Evolutionary conservation across 2,113 vertebrate species (phyloP), one percentile per base, ranked within the genome.

Genomic region (Notothenia rossii): DNA sequence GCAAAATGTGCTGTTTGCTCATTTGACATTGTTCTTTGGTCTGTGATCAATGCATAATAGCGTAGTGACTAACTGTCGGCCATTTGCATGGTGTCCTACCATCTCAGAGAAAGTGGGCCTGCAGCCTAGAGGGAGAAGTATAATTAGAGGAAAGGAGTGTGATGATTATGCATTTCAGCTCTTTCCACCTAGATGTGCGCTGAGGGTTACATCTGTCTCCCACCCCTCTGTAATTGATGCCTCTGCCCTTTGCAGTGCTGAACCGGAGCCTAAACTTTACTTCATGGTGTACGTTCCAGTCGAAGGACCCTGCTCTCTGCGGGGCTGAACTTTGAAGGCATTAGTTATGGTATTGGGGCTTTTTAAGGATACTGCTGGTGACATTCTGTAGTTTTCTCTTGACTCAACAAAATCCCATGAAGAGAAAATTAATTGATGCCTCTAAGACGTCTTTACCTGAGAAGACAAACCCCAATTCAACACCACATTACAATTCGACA

Each of bases 21-120:
- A 50, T 79, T 93, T 75, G 4, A 77, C 79, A 81, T 86, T 84
- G 89, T 89, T 87, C 70, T 92, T 86, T 77, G 82, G 86, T 91
- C 81, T 81, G 63, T 84, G 71, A 84, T 92, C 64, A 53, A 91
- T 91, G 86, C 78, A 75, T 22, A 3, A 82, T 46, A 85, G 87
- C 55, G 55, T 92, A 96, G 96, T 93, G 95, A 95, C 95, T 94
- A 94, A 80, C 94, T 95, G 94, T 96, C 96, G 94, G 88, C 70
- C 90, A 94, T 94, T 95, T 91, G 81, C 93, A 92, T 92, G 89
- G 88, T 91, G 92, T 95, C 93, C 94, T 5, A 60, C 48, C 90
- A 91, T 87, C 91, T 89, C 86, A 93, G 92, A 95, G 81, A 90
- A 91, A 95, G 92, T 77, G 88, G 86, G 65, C 83, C 82, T 89